Percentiles rank a stretch among this genome's conserved stretches.
Evolutionary conservation across 2,797 vertebrate species (phyloP).

Genomic region (Pipistrellus nathusii): DNA sequence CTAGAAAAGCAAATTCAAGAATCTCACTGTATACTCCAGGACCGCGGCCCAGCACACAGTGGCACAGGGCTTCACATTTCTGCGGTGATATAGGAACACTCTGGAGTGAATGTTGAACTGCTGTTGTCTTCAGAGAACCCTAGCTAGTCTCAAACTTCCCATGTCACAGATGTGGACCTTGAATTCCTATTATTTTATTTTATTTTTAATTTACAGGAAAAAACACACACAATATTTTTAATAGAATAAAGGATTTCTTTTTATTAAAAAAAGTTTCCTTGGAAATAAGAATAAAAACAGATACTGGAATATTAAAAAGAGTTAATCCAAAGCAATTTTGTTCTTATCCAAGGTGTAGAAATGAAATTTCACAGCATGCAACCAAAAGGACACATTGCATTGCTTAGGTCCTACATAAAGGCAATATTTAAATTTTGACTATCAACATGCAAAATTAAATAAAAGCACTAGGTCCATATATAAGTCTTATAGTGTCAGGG

Average conservation of each 20-base stretch:
- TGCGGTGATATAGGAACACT: background rate
- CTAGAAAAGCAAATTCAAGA: slow-evolving; percentile 35
- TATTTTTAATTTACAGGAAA: background rate
- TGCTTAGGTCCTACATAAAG: background rate
- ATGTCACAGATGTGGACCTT: background rate
- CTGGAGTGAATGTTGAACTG: background rate
- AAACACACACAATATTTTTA: background rate
- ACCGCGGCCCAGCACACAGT: background rate
- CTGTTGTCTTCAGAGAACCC: background rate
- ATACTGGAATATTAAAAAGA: background rate
- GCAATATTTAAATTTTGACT: background rate
- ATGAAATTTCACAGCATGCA: background rate
- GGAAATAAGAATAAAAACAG: background rate
- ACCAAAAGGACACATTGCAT: background rate
- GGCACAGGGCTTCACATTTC: background rate
- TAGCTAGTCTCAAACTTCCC: background rate
- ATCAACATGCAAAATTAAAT: background rate
- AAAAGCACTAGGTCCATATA: background rate
- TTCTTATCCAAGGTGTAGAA: background rate
- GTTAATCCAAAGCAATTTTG: background rate
- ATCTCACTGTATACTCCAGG: background rate
- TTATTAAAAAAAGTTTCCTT: background rate
- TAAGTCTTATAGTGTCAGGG: background rate
- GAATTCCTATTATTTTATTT: background rate
- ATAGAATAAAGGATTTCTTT: background rate